phyloP scores from a whole-genome alignment of 2,888 invertebrate genomes.

The Ochropleura leucogaster region DNA sequence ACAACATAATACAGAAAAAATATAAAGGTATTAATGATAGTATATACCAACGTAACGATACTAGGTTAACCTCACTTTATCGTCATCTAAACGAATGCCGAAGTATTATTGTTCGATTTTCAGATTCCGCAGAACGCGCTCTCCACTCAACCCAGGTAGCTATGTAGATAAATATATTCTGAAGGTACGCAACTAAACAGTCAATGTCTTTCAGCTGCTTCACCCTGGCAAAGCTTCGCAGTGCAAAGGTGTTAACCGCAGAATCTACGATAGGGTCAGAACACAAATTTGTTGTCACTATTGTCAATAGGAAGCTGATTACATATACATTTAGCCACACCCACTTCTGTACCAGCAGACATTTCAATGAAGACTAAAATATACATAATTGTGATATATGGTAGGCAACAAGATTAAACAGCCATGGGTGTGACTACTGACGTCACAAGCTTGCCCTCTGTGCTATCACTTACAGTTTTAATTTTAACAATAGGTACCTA shows the following conservation, averaged over 20 bases:
- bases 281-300: background rate
- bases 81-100: background rate
- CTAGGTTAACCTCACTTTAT: background rate
- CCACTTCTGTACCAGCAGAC: background rate
- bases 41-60: background rate
- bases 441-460: background rate
- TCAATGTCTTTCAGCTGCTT: background rate
- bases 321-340: background rate
- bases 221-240: too few species aligned
- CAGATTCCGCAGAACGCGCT: background rate
- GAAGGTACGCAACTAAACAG: background rate
- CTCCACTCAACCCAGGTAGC: background rate
- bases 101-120: background rate
- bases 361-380: background rate
- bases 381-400: background rate
- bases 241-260: background rate
- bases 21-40: background rate
- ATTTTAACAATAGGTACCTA: conserved; percentile 4
- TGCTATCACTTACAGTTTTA: conserved; percentile 3
- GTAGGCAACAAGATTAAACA: background rate
- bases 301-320: background rate
- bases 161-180: background rate
- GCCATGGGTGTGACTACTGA: conserved; percentile 17
- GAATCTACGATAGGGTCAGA: background rate
- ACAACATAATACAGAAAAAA: background rate